These are phyloP conservation scores for Temnothorax nylanderi DNA, from an alignment of 1,140 invertebrate genomes.

Conservation along the genomic window DNA sequence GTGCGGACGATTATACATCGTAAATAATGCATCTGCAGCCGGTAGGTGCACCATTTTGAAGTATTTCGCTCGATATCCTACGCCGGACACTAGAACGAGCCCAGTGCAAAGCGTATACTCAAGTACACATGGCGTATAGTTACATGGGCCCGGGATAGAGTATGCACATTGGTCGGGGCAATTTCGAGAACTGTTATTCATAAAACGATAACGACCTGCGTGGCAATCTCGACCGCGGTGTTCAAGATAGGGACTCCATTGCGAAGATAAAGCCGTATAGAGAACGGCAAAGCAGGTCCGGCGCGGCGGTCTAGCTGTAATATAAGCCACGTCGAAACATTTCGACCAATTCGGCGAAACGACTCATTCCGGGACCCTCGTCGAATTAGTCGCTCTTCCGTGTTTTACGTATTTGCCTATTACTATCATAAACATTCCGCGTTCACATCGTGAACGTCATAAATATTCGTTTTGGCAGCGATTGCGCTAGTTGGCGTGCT, in stretches of 20 bases:
- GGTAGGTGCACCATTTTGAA: slow-evolving; percentile 52
- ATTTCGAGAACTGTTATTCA: slow-evolving; percentile 76
- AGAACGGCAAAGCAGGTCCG: slow-evolving; percentile 11
- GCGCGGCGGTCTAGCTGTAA: slow-evolving; percentile 5
- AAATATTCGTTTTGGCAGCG: slow-evolving; percentile 1
- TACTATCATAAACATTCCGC: slow-evolving; percentile 21
- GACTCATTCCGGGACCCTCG: slow-evolving; percentile 35
- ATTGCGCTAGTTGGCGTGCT: background rate
- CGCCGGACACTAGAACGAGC: slow-evolving; percentile 37
- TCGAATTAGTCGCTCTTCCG: slow-evolving; percentile 40
- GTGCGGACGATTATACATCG: slow-evolving; percentile 36
- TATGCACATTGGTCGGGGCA: slow-evolving; percentile 56
- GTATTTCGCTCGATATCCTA: slow-evolving; percentile 64
- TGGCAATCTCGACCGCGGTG: slow-evolving; percentile 59
- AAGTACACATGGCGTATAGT: slow-evolving; percentile 33
- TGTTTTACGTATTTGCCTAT: slow-evolving; percentile 46
- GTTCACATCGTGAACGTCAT: background rate
- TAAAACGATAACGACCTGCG: slow-evolving; percentile 73
- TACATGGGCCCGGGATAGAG: background rate
- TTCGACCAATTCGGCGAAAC: slow-evolving; percentile 48
- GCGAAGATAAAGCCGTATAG: slow-evolving; percentile 51
- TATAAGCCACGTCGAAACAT: slow-evolving; percentile 41
- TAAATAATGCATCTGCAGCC: slow-evolving; percentile 47
- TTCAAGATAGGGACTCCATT: slow-evolving; percentile 50
- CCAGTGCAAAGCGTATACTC: slow-evolving; percentile 47